A percentile compares a stretch with the other conserved stretches of the same genome.
Evolutionary conservation across 1,140 invertebrate genomes (phyloP).

Genomic region (Diorhabda sublineata): DNA sequence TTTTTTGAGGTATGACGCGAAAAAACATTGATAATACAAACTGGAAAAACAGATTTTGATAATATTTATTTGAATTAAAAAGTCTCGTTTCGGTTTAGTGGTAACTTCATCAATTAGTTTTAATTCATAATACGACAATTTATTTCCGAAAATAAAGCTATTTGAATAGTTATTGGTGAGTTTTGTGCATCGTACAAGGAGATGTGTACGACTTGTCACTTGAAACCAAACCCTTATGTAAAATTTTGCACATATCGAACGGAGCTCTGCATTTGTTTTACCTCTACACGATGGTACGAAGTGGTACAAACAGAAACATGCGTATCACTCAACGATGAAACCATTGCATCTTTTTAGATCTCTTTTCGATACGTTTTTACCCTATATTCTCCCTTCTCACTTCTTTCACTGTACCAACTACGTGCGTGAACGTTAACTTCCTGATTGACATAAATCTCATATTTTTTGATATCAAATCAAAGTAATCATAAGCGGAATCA

Average conservation of each 20-base stretch:
- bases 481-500: not conserved
- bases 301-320: conserved; percentile 31
- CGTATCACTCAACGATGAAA: conserved; percentile 32
- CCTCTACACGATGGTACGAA: conserved; percentile 27
- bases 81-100: too few species aligned
- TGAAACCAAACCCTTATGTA: conserved; percentile 16
- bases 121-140: too few species aligned
- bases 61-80: too few species aligned
- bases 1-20: too few species aligned
- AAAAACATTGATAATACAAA: too few species aligned
- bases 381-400: conserved; percentile 11
- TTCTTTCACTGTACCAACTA: conserved; percentile 1
- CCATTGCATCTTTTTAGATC: conserved; percentile 19
- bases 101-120: too few species aligned
- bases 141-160: too few species aligned
- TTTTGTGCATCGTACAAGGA: not conserved
- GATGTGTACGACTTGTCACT: conserved; percentile 1
- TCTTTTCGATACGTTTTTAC: conserved; percentile 17
- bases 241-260: conserved; percentile 32
- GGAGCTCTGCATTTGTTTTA: conserved; percentile 24
- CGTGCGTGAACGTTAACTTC: conserved; percentile 8
- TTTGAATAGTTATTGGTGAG: too few species aligned
- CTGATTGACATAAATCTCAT: conserved; percentile 12
- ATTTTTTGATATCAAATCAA: not conserved
- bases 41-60: too few species aligned